phyloP scores from a whole-genome alignment of 2,113 vertebrate genomes.

The Peromyscus californicus region DNA sequence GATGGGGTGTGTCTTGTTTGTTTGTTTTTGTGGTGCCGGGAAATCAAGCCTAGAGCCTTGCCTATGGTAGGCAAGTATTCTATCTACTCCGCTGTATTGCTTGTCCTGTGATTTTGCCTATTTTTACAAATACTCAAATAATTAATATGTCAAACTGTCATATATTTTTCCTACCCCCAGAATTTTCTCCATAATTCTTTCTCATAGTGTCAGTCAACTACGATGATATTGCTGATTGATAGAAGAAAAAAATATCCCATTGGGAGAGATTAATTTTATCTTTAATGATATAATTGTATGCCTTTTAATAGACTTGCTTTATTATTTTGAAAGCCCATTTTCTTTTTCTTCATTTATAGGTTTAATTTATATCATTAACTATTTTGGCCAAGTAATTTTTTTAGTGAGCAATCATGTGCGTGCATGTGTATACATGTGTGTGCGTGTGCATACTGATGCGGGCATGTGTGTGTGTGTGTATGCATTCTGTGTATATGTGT shows the following conservation, averaged over 20 bases:
- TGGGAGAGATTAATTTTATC: constrained; percentile 39
- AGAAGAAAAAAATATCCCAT: constrained; percentile 19
- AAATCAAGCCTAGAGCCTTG: too few species aligned
- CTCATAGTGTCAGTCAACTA: not conserved
- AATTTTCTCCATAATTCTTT: not conserved
- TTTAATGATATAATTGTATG: constrained; percentile 3
- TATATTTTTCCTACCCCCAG: constrained; percentile 37
- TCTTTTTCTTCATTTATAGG: constrained; percentile 53
- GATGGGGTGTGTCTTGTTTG: not conserved
- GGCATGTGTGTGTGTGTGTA: not conserved
- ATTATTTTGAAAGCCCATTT: constrained; percentile 56
- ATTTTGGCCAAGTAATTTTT: not conserved
- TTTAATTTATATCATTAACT: constrained; percentile 33
- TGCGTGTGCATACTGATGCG: not conserved
- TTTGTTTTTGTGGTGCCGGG: not conserved
- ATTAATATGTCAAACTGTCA: constrained; percentile 1
- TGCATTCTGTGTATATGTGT: not conserved
- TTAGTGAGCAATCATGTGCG: not conserved
- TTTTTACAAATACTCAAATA: constrained; percentile 54
- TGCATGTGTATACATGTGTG: not conserved
- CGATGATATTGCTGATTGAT: not conserved
- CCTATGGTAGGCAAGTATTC: not conserved
- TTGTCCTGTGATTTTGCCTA: not conserved
- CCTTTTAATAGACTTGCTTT: constrained; percentile 9
- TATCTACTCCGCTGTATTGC: not conserved